Evolutionary conservation across 1,140 invertebrate species (phyloP).

Genomic region (Trichogramma pretiosum): DNA sequence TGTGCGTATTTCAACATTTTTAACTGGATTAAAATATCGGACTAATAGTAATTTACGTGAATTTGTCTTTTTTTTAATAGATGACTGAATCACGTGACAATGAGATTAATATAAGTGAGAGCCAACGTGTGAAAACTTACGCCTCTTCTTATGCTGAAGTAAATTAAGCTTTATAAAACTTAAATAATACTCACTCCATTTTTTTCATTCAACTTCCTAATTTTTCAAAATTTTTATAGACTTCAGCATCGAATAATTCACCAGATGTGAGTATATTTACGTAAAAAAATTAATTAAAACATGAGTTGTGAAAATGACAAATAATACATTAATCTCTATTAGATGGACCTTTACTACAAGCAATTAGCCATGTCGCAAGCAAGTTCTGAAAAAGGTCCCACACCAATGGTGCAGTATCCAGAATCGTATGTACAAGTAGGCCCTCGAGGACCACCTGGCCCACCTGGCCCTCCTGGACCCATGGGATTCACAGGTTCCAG

Average conservation of each 20-base stretch:
- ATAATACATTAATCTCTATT: background rate
- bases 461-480: constrained; percentile 58
- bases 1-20: background rate
- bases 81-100: constrained; percentile 10
- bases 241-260: constrained; percentile 48
- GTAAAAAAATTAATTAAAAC: background rate
- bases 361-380: constrained; percentile 57
- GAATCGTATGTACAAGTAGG: constrained; percentile 70
- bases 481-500: constrained; percentile 73
- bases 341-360: constrained; percentile 53
- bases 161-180: constrained; percentile 16
- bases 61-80: constrained; percentile 1
- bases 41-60: no score
- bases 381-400: constrained; percentile 66
- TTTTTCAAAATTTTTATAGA: background rate
- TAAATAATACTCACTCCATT: no score
- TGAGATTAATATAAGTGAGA: constrained; percentile 27
- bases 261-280: constrained; percentile 55
- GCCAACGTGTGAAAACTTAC: constrained; percentile 23
- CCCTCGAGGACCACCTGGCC: constrained; percentile 58
- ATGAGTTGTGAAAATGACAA: background rate
- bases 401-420: constrained; percentile 38
- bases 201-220: no score
- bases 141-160: constrained; percentile 24
- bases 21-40: no score